A percentile compares a stretch with the other conserved stretches of the same genome.
Conservation (phyloP, 2,113 vertebrate species). For the Dasypus novemcinctus region DNA sequence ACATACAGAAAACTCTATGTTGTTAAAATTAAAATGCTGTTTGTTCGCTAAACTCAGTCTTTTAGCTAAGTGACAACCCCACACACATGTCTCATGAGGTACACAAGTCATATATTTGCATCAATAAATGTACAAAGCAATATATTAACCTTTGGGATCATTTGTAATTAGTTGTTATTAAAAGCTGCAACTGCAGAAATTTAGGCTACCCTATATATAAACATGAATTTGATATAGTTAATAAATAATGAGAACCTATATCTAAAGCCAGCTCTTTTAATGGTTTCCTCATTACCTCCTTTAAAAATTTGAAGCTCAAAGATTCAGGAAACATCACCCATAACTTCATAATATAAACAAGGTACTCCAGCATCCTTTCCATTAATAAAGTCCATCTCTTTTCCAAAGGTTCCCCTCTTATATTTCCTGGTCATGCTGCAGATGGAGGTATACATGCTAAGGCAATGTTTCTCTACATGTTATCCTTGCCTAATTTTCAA, state of each 20-base stretch:
- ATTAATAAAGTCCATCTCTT: not conserved
- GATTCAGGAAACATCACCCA: not conserved
- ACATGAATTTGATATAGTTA: not conserved
- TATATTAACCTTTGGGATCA: not conserved
- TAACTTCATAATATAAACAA: not conserved
- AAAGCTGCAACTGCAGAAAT: not conserved
- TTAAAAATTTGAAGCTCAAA: not conserved
- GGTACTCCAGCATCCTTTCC: not conserved
- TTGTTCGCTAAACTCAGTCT: not conserved
- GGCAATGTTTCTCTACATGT: not conserved
- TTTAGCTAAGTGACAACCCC: not conserved
- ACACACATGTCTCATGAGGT: not conserved
- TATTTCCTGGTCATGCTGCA: not conserved
- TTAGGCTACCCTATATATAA: not conserved
- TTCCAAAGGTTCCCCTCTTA: not conserved
- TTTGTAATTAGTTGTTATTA: not conserved
- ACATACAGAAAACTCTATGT: not conserved
- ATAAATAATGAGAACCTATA: not conserved
- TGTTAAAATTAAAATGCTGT: conserved; percentile 3
- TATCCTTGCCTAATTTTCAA: not conserved
- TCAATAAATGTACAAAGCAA: not conserved
- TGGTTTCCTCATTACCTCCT: not conserved
- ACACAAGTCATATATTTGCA: not conserved
- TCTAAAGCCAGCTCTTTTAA: not conserved
- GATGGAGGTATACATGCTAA: not conserved